Conservation (phyloP, 2,888 invertebrate species). For the Hydropsyche betteni region DNA sequence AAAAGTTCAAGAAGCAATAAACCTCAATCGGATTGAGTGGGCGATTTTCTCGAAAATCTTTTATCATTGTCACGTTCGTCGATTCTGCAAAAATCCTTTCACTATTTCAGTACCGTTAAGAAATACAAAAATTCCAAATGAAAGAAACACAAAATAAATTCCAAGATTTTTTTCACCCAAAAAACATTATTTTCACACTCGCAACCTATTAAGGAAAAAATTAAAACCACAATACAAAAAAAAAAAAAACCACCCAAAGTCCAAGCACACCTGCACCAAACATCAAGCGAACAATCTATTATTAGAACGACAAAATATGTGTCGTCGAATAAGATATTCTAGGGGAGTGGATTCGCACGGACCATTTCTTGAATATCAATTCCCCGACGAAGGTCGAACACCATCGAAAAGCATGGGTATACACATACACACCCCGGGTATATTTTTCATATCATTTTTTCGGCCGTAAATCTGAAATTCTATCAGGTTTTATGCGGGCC, state of each 20-base stretch:
- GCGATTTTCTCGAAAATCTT: not conserved
- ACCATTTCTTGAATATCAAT: conserved; percentile 39
- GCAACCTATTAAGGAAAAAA: no score
- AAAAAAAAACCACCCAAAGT: no score
- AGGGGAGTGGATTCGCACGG: conserved; percentile 26
- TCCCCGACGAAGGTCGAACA: conserved; percentile 14
- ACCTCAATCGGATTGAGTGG: no score
- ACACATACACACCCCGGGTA: conserved; percentile 4
- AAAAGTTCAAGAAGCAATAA: no score
- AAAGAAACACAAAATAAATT: no score
- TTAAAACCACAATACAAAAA: not conserved
- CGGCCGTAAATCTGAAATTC: conserved; percentile 47
- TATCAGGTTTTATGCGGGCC: conserved; percentile 48
- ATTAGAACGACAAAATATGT: conserved; percentile 14
- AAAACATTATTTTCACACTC: no score
- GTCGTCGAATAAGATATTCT: conserved; percentile 22
- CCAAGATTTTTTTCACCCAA: no score
- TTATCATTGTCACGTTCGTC: not conserved
- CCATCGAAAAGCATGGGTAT: not conserved
- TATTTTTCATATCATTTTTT: conserved; percentile 43
- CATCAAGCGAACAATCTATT: conserved; percentile 6
- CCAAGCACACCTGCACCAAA: not conserved
- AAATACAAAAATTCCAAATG: no score
- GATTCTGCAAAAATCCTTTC: not conserved
- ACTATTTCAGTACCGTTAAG: no score